Evolutionary conservation across 2,888 invertebrate genomes (phyloP).

Genomic region (Abrostola triplasia): DNA sequence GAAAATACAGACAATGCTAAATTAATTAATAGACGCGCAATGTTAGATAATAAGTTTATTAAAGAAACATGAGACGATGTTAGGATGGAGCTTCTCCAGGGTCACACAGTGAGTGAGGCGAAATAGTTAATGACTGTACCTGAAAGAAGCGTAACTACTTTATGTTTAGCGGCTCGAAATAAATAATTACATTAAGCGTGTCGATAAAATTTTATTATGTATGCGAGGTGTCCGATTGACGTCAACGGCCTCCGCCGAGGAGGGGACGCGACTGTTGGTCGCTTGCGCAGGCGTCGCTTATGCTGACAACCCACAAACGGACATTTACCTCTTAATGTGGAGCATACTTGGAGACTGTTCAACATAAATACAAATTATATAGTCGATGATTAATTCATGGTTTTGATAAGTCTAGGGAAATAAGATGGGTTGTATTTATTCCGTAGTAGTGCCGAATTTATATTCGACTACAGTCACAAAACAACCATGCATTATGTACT

Average conservation of each 20-base stretch:
- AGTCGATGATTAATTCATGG: slow-evolving; percentile 47
- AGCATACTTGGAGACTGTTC: slow-evolving; percentile 44
- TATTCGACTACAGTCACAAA: slow-evolving; percentile 12
- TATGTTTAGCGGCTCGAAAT: slow-evolving; percentile 50
- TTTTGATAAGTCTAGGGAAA: slow-evolving; percentile 19
- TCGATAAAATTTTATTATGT: slow-evolving; percentile 60
- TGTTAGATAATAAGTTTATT: too few relatives aligned
- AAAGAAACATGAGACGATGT: neutral
- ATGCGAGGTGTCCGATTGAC: slow-evolving; percentile 63
- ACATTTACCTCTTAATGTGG: slow-evolving; percentile 56
- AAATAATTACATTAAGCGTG: slow-evolving; percentile 58
- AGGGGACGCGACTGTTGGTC: slow-evolving; percentile 34
- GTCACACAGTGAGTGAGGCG: neutral
- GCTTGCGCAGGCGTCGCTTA: slow-evolving; percentile 38
- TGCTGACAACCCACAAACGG: slow-evolving; percentile 55
- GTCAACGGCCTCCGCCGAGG: slow-evolving; percentile 56
- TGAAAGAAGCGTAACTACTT: slow-evolving; percentile 8
- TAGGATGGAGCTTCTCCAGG: neutral
- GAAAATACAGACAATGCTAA: too few relatives aligned
- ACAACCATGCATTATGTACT: neutral
- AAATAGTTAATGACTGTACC: neutral
- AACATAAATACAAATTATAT: slow-evolving; percentile 30
- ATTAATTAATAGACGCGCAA: too few relatives aligned
- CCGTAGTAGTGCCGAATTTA: slow-evolving; percentile 15
- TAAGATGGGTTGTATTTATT: slow-evolving; percentile 10